phyloP scores from a whole-genome alignment of 2,797 vertebrate species.

The Galagoides demidoff region DNA sequence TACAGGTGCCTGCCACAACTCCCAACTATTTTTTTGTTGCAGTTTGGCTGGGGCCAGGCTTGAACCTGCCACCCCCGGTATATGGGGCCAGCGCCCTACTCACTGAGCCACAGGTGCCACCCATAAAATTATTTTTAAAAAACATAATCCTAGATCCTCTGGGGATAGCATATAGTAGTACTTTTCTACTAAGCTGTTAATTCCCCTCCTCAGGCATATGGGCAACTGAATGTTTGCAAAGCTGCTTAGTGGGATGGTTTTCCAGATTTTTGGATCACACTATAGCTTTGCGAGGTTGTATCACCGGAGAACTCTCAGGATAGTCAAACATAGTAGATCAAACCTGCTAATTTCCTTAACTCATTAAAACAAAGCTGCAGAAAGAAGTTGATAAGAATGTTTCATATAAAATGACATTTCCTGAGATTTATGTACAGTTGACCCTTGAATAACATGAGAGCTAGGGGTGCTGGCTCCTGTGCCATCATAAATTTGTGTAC shows the following conservation, averaged over 20 bases:
- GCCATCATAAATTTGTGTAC: neutral
- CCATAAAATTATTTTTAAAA: neutral
- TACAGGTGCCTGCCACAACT: no score
- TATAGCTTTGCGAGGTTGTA: neutral
- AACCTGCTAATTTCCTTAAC: neutral
- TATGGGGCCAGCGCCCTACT: no score
- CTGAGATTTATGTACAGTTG: neutral
- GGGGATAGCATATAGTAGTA: neutral
- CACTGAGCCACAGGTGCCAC: no score
- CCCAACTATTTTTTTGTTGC: no score
- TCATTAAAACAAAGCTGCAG: neutral
- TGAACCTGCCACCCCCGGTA: no score
- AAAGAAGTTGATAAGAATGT: neutral
- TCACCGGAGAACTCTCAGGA: neutral
- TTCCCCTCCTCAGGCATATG: neutral
- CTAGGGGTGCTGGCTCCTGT: neutral
- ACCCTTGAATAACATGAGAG: neutral
- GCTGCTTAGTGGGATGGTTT: neutral
- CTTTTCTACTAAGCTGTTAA: neutral
- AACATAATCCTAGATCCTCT: neutral
- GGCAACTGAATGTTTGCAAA: neutral
- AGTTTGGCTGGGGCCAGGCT: no score
- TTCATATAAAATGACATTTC: conserved; percentile 7
- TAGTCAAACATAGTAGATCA: neutral
- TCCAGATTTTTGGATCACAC: neutral